These are phyloP conservation scores for Protonibea diacanthus DNA, from an alignment of 2,797 vertebrate genomes.

Conservation along the genomic window DNA sequence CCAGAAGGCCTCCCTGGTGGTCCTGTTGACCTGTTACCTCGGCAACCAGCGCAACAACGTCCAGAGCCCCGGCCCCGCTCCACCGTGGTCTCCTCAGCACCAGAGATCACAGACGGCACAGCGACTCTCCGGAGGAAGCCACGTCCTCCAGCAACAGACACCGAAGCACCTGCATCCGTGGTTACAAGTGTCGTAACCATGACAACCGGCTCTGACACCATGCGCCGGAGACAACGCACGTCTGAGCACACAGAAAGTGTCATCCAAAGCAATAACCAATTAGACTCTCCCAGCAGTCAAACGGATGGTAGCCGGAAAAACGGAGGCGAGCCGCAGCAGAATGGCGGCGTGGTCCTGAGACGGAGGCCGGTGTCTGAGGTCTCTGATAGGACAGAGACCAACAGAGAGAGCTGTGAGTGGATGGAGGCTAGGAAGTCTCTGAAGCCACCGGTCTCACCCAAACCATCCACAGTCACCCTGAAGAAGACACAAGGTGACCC, in stretches of 20 bases:
- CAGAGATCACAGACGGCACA: slow-evolving; percentile 84
- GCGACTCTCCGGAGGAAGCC: slow-evolving; percentile 85
- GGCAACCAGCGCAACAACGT: slow-evolving; percentile 64
- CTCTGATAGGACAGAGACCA: slow-evolving; percentile 71
- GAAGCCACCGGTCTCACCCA: slow-evolving; percentile 94
- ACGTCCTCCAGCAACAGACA: slow-evolving; percentile 59
- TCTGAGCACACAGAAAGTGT: slow-evolving; percentile 49
- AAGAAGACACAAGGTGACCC: slow-evolving; percentile 87
- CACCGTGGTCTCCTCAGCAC: slow-evolving; percentile 65
- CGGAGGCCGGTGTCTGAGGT: slow-evolving; percentile 87
- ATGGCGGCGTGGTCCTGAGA: slow-evolving; percentile 77
- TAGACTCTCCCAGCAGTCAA: slow-evolving; percentile 47
- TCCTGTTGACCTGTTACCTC: slow-evolving; percentile 47
- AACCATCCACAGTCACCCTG: slow-evolving; percentile 85
- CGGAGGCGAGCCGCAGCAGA: slow-evolving; percentile 70
- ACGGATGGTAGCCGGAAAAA: slow-evolving; percentile 45
- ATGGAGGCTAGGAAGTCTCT: slow-evolving; percentile 87
- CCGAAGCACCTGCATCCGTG: slow-evolving; percentile 85
- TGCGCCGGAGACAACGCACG: slow-evolving; percentile 86
- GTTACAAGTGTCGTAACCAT: slow-evolving; percentile 81
- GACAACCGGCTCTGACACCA: slow-evolving; percentile 88
- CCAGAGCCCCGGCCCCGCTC: slow-evolving; percentile 84
- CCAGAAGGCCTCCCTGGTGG: slow-evolving; percentile 84
- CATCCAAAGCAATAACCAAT: slow-evolving; percentile 68
- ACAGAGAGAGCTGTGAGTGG: slow-evolving; percentile 78